phyloP scores from a whole-genome alignment of 2,888 invertebrate genomes.

The Cylindroiulus punctatus region DNA sequence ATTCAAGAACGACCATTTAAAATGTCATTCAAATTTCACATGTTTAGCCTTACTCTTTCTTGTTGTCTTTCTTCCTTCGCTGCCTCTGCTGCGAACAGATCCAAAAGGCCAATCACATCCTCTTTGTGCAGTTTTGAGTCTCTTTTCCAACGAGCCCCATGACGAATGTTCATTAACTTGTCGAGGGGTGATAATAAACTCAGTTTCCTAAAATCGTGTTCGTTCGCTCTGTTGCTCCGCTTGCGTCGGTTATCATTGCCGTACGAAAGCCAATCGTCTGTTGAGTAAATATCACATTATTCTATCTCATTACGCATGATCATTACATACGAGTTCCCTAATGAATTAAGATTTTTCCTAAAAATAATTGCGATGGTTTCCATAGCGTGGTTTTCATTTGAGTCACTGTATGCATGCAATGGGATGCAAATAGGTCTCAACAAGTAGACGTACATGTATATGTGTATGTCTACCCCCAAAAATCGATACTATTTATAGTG shows the following conservation, averaged over 20 bases:
- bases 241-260: constrained; percentile 17
- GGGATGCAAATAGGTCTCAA: neutral
- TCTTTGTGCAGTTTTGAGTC: constrained; percentile 47
- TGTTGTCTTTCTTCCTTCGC: constrained; percentile 53
- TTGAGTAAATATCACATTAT: neutral
- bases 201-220: constrained; percentile 49
- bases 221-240: constrained; percentile 3
- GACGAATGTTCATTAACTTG: constrained; percentile 54
- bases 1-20: no score
- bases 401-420: neutral
- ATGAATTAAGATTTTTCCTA: neutral
- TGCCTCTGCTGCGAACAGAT: constrained; percentile 52
- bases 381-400: neutral
- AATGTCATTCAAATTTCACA: no score
- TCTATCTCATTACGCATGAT: neutral
- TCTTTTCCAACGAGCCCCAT: constrained; percentile 55
- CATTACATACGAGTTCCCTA: neutral
- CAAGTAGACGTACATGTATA: neutral
- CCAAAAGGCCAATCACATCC: constrained; percentile 51
- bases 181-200: constrained; percentile 51
- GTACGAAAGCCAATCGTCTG: constrained; percentile 42
- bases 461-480: neutral
- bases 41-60: constrained; percentile 43
- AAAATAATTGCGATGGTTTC: neutral
- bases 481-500: constrained; percentile 32